A percentile compares a stretch with the other conserved stretches of the same genome.
phyloP scores from a whole-genome alignment of 2,797 vertebrate species.

The Delichon dasypus region DNA sequence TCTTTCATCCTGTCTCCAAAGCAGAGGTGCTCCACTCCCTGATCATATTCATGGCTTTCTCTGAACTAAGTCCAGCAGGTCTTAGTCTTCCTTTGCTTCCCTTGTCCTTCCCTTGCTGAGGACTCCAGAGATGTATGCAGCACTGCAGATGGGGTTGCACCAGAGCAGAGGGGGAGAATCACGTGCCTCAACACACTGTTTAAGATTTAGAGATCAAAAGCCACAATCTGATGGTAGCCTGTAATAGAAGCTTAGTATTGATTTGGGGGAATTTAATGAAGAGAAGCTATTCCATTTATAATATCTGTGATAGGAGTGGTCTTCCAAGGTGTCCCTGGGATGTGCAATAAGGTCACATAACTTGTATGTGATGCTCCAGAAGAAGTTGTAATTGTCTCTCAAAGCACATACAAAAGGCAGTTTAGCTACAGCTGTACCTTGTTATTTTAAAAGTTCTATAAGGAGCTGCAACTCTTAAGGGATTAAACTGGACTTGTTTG shows the following conservation, averaged over 20 bases:
- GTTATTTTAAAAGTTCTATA: not conserved
- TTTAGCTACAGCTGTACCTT: not conserved
- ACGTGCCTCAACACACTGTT: not conserved
- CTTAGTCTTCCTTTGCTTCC: too few relatives aligned
- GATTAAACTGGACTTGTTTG: not conserved
- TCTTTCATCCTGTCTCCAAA: not conserved
- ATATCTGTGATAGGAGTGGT: not conserved
- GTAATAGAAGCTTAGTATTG: not conserved
- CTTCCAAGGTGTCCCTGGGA: not conserved
- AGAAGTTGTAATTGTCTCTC: not conserved
- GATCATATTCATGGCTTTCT: fast-evolving
- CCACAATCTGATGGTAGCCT: not conserved
- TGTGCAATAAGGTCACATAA: not conserved
- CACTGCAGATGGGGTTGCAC: not conserved
- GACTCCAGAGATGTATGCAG: not conserved
- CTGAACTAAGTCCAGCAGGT: fast-evolving
- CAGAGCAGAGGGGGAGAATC: not conserved
- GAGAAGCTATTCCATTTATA: not conserved
- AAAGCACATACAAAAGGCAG: fast-evolving
- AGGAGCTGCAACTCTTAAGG: not conserved
- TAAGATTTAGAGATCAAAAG: not conserved
- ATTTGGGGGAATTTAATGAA: not conserved
- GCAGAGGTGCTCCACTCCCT: not conserved
- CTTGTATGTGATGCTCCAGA: not conserved
- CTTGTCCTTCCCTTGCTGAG: not conserved